Conservation (phyloP, 1,140 invertebrate species). For the Paracyclopina nana region DNA sequence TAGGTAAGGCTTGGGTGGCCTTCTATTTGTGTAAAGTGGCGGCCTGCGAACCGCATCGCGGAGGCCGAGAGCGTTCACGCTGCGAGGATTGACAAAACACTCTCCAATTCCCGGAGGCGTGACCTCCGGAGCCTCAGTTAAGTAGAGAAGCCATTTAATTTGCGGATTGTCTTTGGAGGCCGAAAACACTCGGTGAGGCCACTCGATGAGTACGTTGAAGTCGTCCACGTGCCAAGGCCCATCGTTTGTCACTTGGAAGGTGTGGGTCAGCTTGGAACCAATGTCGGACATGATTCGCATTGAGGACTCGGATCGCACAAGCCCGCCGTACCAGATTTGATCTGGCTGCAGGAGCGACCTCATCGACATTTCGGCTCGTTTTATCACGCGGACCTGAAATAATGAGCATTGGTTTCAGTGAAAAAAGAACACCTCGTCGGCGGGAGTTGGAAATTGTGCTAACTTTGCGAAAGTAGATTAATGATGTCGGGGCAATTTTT, state of each 20-base stretch:
- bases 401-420: too few relatives aligned
- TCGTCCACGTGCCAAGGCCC: constrained; percentile 63
- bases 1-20: neutral
- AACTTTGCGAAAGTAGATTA: too few relatives aligned
- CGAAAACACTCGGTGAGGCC: constrained; percentile 52
- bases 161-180: constrained; percentile 44
- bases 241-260: constrained; percentile 57
- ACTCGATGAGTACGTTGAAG: constrained; percentile 53
- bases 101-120: neutral
- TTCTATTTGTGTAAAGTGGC: too few relatives aligned
- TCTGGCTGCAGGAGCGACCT: constrained; percentile 33
- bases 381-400: too few relatives aligned
- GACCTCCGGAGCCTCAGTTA: constrained; percentile 49
- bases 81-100: constrained; percentile 4
- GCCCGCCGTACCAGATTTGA: constrained; percentile 67
- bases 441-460: too few relatives aligned
- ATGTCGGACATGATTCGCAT: constrained; percentile 64
- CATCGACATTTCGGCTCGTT: constrained; percentile 56
- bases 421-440: too few relatives aligned
- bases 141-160: constrained; percentile 76
- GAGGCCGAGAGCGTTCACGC: constrained; percentile 12
- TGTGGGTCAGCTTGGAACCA: constrained; percentile 59
- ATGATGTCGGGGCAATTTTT: too few relatives aligned
- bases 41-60: too few relatives aligned
- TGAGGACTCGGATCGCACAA: constrained; percentile 53